Evolutionary conservation across 2,797 vertebrate genomes (phyloP), one percentile per base, ranked within the genome.

Genomic region (Salmo trutta): DNA sequence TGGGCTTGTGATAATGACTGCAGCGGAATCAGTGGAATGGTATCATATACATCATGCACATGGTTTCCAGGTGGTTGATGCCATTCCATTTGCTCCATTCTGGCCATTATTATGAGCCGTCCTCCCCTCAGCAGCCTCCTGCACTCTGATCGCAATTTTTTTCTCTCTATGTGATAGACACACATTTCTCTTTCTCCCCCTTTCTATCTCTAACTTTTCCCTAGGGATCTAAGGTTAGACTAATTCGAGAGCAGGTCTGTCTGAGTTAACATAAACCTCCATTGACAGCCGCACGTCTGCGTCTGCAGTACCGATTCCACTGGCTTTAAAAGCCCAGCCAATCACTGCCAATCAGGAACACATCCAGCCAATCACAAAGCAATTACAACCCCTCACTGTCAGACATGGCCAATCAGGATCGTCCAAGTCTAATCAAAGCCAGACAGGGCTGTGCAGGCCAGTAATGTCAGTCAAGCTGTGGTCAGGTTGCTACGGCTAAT

Each of bases 321-420:
- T 21, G 21, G n/a, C 52, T 33, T 52, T 21, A 66, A 56, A 69
- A 47, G 2, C 70, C 21, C 24, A 72, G n/a, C 70, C 47, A 54
- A 72, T 72, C 70, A 52, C 70, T 12, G 51, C 70, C 70, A 72
- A 24, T 54, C n/a, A 15, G 16, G 36, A 53, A 51, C 21, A 4
- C 3, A 5, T 1, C 36, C 41, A 47, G 70, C 70, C 51, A 72
- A 72, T 72, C 70, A 16, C 47, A 72, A 29, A 15, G 12, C n/a
- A 47, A 51, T 47, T 14, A 53, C 51, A 17, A 8, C 51, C 36
- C 59, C 14, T 19, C 21, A 41, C n/a, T 15, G 27, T 16, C 66
- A 59, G 54, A 51, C 69, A 19, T 16, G 54, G 33, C 53, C 54
- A 71, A 77, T 71, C 31, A 47, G 66, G 27, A 71, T 56, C 31